A percentile compares a stretch with the other conserved stretches of the same genome.
These are phyloP conservation scores for Meriones unguiculatus DNA, from an alignment of 2,113 vertebrate species.

Conservation along the genomic window DNA sequence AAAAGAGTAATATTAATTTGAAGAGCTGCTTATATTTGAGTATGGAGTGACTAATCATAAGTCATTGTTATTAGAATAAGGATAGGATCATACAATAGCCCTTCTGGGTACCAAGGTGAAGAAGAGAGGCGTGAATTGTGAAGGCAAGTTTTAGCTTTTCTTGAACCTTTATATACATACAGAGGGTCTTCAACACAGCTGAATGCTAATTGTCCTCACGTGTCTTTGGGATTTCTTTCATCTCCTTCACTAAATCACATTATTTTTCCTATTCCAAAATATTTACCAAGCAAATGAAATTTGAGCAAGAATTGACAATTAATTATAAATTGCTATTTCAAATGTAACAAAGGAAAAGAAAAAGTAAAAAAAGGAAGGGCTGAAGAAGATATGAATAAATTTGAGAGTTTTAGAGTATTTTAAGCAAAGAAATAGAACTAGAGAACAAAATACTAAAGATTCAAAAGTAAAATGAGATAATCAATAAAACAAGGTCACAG, in stretches of 20 bases:
- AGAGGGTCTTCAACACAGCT: neutral
- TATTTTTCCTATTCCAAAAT: neutral
- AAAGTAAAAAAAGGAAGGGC: neutral
- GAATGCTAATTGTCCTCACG: neutral
- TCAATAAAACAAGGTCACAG: slow-evolving; percentile 29
- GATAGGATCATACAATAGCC: neutral
- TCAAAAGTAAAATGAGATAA: slow-evolving; percentile 20
- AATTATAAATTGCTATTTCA: slow-evolving; percentile 51
- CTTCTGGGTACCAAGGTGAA: slow-evolving; percentile 7
- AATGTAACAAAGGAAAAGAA: slow-evolving; percentile 43
- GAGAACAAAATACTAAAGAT: slow-evolving; percentile 21
- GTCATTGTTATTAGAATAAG: neutral
- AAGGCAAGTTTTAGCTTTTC: slow-evolving; percentile 37
- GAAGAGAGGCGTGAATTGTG: neutral
- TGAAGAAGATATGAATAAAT: neutral
- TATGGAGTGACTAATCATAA: neutral
- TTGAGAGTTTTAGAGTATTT: neutral
- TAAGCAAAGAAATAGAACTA: neutral
- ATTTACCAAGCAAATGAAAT: slow-evolving; percentile 34
- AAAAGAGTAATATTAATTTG: neutral
- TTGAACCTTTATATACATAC: neutral
- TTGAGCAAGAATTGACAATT: slow-evolving; percentile 14
- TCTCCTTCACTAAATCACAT: slow-evolving; percentile 1
- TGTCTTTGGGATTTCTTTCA: neutral
- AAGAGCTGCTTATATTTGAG: slow-evolving; percentile 2